Base-by-base conservation (phyloP, 2,888 invertebrate species). In the Trichogramma dendrolimi region DNA sequence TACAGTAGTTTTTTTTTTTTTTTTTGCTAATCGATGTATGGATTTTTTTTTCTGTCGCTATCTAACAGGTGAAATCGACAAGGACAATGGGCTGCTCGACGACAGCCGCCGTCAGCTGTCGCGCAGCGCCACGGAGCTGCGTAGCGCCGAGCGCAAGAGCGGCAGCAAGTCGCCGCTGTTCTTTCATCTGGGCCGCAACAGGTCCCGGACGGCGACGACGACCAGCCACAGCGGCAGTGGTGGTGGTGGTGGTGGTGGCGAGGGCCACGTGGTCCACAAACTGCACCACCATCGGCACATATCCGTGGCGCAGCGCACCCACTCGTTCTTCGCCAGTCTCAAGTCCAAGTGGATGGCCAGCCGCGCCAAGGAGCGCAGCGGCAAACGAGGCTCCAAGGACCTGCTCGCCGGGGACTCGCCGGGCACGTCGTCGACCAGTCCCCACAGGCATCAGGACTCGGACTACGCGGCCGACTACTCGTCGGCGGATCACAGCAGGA, bases 401-500 rank as follows among this genome's bases (percentile, higher is more conserved):
- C 83, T 83, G 60, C 83, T 84, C 3, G 81, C 81, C 40, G 81
- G 80, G 7, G 66, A 69, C 59, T 61, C 65, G 70, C 73, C 62
- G 74, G 82, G 67, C 56, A 70, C 70, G 58, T 27, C 27, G 27
- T 27, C 27, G 27, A 63, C 68, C 49, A 72, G 74, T 38, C 66
- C 70, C 14, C 14, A n/a, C 50, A 5, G 43, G 5, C 57, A 63
- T 5, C 64, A 57, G 58, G 78, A 79, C 61, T 78, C 87, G 7
- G 88, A 88, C 72, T 88, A 89, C 79, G 88, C 88, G 1, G 91
- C 91, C 46, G 92, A 92, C 79, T 88, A 90, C 72, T 91, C 91
- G 71, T 91, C 91, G 0, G 27, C 62, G 14, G 89, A 88, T 68
- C 87, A 87, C 67, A 85, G 85, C 71, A 85, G 85, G 75, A 87